Conservation (phyloP, 92 coral and sea anemone genomes). For the Metridium senile region DNA sequence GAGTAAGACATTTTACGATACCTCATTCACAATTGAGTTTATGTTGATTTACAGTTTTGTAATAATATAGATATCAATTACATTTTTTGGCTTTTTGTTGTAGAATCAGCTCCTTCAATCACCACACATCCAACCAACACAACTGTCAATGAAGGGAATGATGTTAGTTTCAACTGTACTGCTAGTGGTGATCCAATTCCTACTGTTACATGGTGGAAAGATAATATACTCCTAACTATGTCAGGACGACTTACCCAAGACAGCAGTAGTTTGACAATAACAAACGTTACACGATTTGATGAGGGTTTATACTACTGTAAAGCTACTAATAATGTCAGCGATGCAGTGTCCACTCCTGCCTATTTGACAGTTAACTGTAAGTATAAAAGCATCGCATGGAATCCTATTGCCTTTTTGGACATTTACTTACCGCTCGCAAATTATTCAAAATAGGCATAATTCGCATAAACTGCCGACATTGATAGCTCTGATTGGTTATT, state of each 20-base stretch:
- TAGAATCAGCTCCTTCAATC: neutral
- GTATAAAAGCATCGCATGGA: too few relatives aligned
- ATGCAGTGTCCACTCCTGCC: neutral
- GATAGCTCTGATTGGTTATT: too few relatives aligned
- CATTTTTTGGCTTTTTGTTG: too few relatives aligned
- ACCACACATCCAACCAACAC: neutral
- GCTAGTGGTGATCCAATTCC: neutral
- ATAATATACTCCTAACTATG: neutral
- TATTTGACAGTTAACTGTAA: too few relatives aligned
- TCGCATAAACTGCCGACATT: too few relatives aligned
- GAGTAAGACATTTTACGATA: too few relatives aligned
- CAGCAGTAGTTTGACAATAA: neutral
- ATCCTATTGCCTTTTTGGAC: too few relatives aligned
- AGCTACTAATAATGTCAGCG: neutral
- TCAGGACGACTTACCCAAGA: neutral
- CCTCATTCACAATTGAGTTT: too few relatives aligned
- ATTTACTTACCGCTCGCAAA: too few relatives aligned
- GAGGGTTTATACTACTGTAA: neutral
- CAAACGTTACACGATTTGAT: neutral
- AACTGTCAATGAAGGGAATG: neutral
- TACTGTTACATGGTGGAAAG: neutral
- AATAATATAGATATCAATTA: too few relatives aligned
- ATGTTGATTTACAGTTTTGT: too few relatives aligned
- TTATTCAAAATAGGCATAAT: too few relatives aligned
- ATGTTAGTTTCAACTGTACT: neutral